Evolutionary conservation across 2,113 vertebrate species (phyloP).

Genomic region (Mastomys coucha): DNA sequence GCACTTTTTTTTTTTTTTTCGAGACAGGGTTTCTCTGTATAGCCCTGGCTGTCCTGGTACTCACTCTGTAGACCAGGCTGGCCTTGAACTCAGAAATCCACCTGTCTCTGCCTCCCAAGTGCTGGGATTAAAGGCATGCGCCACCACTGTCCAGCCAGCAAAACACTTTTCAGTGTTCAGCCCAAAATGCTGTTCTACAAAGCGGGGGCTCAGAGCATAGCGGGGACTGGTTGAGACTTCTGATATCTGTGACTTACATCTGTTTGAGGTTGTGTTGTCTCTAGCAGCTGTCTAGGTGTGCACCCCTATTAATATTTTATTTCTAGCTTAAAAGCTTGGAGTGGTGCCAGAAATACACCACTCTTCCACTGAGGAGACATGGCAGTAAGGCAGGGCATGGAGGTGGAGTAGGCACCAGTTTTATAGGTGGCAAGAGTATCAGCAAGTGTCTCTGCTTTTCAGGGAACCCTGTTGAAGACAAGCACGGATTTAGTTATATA

Average conservation of each 20-base stretch:
- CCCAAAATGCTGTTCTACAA: neutral
- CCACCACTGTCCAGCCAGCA: too few species aligned
- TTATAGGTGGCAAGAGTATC: neutral
- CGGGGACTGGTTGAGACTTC: neutral
- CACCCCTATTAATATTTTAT: neutral
- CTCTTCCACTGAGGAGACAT: neutral
- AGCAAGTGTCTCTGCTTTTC: neutral
- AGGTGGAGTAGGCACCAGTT: neutral
- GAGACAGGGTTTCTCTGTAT: too few species aligned
- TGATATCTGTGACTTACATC: neutral
- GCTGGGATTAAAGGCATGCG: too few species aligned
- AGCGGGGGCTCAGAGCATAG: neutral
- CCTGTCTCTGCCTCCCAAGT: too few species aligned
- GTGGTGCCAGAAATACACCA: neutral
- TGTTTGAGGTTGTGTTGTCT: neutral
- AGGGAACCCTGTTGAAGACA: neutral
- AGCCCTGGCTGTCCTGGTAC: too few species aligned
- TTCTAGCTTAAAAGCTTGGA: constrained; percentile 1
- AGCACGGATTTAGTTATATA: neutral
- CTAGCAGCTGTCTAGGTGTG: neutral
- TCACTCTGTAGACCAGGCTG: too few species aligned
- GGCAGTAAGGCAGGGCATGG: neutral
- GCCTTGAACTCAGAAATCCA: too few species aligned
- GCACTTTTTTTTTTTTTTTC: too few species aligned
- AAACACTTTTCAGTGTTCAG: neutral